phyloP scores from a whole-genome alignment of 2,113 vertebrate genomes.

The Hepsetus odoe region DNA sequence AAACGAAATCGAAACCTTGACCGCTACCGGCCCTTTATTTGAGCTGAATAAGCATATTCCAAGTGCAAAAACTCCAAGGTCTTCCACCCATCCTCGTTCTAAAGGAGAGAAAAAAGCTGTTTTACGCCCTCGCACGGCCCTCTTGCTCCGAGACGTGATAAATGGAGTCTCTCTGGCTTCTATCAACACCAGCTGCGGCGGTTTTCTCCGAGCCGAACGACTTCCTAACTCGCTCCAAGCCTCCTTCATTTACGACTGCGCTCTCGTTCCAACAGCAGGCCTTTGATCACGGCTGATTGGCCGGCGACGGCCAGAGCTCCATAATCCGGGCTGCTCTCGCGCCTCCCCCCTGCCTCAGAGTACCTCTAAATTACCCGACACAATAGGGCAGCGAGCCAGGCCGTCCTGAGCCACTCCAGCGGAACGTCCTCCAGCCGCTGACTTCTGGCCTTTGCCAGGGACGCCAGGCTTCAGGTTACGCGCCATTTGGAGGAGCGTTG shows the following conservation, averaged over 20 bases:
- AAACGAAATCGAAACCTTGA: too few species aligned
- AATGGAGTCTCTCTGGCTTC: not conserved
- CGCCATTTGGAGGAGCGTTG: not conserved
- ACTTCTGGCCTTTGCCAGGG: conserved; percentile 17
- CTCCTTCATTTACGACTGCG: not conserved
- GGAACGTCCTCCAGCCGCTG: conserved; percentile 15
- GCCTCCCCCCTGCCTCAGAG: not conserved
- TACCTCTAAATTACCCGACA: conserved; percentile 7
- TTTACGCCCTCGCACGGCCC: not conserved
- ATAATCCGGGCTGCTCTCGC: not conserved
- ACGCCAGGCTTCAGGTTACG: not conserved
- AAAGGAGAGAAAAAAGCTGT: too few species aligned
- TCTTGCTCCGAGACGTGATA: not conserved
- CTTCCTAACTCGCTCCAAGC: not conserved
- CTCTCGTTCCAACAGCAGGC: not conserved
- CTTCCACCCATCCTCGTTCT: too few species aligned
- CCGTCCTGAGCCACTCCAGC: not conserved
- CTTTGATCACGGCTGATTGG: not conserved
- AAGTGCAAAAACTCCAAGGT: too few species aligned
- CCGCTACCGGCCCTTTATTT: too few species aligned
- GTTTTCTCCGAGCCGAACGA: not conserved
- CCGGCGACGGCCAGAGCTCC: not conserved
- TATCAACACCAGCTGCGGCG: not conserved
- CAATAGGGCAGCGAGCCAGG: not conserved
- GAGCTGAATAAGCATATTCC: too few species aligned